These are phyloP conservation scores for Tenrec ecaudatus DNA, from an alignment of 2,113 vertebrate genomes.

Conservation along the genomic window DNA sequence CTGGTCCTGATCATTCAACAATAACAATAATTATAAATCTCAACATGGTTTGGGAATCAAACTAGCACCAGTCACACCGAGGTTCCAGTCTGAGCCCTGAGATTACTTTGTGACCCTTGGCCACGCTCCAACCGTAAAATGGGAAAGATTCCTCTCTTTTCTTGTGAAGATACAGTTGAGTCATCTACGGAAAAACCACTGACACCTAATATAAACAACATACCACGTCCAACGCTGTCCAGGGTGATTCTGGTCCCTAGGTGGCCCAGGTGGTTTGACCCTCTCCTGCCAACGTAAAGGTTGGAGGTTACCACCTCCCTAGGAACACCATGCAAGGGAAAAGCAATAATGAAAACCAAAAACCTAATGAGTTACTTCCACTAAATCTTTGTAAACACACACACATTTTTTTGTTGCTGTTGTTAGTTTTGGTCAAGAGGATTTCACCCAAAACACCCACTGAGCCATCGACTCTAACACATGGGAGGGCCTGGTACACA, in stretches of 20 bases:
- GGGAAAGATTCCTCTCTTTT: neutral
- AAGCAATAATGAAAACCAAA: neutral
- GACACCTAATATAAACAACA: neutral
- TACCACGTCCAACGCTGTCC: neutral
- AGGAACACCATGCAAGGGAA: neutral
- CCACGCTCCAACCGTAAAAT: conserved; percentile 28
- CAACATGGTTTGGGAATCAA: neutral
- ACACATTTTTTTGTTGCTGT: neutral
- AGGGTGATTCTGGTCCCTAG: neutral
- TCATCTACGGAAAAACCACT: no score
- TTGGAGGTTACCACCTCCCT: no score
- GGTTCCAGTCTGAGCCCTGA: conserved; percentile 2
- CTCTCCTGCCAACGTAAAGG: neutral
- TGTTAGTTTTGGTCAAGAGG: neutral
- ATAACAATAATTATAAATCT: neutral
- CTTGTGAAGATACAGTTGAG: neutral
- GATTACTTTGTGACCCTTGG: neutral
- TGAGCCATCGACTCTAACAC: neutral
- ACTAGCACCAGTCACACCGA: neutral
- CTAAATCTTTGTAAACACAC: neutral
- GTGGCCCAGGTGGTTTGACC: neutral
- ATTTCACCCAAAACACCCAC: neutral
- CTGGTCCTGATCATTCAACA: conserved; percentile 3
- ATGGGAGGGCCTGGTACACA: neutral
- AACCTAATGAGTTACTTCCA: neutral